Conservation (phyloP, 2,797 vertebrate genomes). For the Melanotaenia pygmaea region DNA sequence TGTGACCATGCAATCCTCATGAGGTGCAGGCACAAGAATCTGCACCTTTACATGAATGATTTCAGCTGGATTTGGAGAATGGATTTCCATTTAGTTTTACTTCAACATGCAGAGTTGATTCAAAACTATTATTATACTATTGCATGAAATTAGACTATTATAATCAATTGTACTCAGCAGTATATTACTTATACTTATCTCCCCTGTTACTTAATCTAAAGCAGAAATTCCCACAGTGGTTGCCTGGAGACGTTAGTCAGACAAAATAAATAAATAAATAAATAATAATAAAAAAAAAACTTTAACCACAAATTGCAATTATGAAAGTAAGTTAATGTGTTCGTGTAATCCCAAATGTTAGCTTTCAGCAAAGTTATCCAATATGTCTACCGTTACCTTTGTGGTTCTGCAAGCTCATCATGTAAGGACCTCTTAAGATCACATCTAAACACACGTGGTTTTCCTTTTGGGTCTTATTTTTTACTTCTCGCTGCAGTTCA, state of each 20-base stretch:
- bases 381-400: neutral
- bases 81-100: neutral
- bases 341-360: neutral
- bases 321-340: neutral
- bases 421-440: neutral
- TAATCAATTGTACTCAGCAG: neutral
- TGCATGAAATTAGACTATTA: neutral
- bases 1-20: neutral
- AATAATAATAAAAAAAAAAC: neutral
- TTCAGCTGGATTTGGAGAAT: neutral
- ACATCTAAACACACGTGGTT: neutral
- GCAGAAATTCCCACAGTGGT: neutral
- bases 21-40: constrained; percentile 5
- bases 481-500: neutral
- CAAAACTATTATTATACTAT: neutral
- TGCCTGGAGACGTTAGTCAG: neutral
- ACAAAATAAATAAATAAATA: neutral
- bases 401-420: neutral
- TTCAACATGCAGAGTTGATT: neutral
- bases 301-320: neutral
- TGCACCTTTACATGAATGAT: neutral
- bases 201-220: neutral
- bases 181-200: neutral
- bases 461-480: neutral
- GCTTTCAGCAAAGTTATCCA: neutral